Base-by-base conservation (phyloP, 2,113 vertebrate genomes). In the Reinhardtius hippoglossoides region DNA sequence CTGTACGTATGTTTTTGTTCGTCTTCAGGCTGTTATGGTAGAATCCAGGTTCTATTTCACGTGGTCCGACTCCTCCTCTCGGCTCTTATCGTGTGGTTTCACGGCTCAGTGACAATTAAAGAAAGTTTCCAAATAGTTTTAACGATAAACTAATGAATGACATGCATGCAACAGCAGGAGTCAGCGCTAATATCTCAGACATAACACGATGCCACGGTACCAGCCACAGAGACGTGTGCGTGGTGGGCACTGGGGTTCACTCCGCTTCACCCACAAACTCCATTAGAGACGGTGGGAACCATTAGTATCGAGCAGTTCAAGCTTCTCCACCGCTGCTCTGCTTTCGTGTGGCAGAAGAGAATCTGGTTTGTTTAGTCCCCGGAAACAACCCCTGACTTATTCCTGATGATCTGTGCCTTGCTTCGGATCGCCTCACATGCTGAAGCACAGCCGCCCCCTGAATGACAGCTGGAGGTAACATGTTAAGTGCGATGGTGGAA, bases 381-480 rank as follows among this genome's bases (percentile, higher is more conserved):
- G n/a, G 52, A n/a, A 9, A 54, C n/a, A 9, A 3, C 8, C 2
- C 2, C 52, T 14, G 60, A 37, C 78, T 58, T 13, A 4, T 81
- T 74, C 54, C 69, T 75, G 84, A 84, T 80, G 83, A 86, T 42
- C 82, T 84, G 85, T 60, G 68, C 40, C 35, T 35, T 9, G 40
- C 70, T 63, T 77, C 9, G 23, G 35, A 63, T n/a, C 15, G 76
- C 55, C 37, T 42, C 67, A 50, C 74, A 20, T 64, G 52, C 31
- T 76, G 24, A 81, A 78, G 74, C 79, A 31, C 48, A 35, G 78
- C 62, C 31, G 1, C 48, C 77, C 27, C 27, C 26, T 20, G 67
- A 48, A 16, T 83, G 89, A 88, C 90, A 87, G 89, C 87, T 80
- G 76, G 73, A 60, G 74, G 72, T 90, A 83, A 92, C 87, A 87